These are phyloP conservation scores for Hypocryptadius cinnamomeus DNA, from an alignment of 2,113 vertebrate genomes.

Conservation along the genomic window DNA sequence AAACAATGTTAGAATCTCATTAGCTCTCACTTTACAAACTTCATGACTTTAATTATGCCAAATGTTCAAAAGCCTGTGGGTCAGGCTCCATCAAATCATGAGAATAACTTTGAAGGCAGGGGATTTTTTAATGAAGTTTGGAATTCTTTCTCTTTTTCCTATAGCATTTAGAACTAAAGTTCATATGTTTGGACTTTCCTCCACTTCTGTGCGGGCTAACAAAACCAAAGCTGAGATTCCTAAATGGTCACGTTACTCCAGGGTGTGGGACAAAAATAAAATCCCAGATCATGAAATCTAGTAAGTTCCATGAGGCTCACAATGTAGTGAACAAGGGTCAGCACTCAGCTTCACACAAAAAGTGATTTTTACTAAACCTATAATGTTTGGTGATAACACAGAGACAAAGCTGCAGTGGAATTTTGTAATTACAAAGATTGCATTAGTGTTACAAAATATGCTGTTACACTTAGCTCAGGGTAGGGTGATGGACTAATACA, in stretches of 20 bases:
- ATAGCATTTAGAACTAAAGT: background rate
- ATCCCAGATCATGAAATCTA: background rate
- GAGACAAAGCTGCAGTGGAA: background rate
- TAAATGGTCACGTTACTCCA: background rate
- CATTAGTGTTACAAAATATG: constrained; percentile 16
- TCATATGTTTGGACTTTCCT: background rate
- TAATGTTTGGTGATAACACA: background rate
- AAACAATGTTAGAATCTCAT: background rate
- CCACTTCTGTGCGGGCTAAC: background rate
- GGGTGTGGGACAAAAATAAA: background rate
- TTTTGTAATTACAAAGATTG: constrained; percentile 27
- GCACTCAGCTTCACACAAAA: background rate
- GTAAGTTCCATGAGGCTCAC: background rate
- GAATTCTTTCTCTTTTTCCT: background rate
- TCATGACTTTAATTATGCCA: background rate
- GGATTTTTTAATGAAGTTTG: background rate
- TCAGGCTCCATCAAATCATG: background rate
- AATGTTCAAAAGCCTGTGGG: background rate
- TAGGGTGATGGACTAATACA: background rate
- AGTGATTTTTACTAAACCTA: background rate
- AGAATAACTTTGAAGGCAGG: background rate
- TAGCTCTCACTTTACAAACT: background rate
- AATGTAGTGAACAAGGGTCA: background rate
- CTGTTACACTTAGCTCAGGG: background rate
- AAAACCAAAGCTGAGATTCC: background rate